Evolutionary conservation across 2,113 vertebrate species (phyloP), one percentile per base, ranked within the genome.

Genomic region (Indicator maculatus): DNA sequence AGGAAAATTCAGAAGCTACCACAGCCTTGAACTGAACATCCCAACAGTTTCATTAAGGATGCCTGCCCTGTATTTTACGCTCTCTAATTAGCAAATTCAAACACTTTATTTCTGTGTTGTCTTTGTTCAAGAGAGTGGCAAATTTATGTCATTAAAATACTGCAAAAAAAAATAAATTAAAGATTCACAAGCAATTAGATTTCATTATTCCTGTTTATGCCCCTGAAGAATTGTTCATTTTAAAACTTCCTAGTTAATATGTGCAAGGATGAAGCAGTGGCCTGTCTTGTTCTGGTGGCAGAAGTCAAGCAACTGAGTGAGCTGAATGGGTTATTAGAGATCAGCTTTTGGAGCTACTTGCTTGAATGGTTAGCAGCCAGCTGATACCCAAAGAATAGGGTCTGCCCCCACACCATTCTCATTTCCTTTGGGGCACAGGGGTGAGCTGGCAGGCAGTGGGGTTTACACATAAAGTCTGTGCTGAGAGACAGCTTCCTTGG

Each of bases 71-170:
- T 56, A 5, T 86, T 93, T 95, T 86, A 83, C 45, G 58, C 71
- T 74, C 64, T 26, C 83, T 86, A 91, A 93, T 96, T 86, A 95
- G 76, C 85, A 72, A 95, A 91, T 69, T 61, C 85, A 83, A 80
- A 74, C 72, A 18, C 79, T 95, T 77, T 38, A 83, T 93, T 90
- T 88, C 79, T 36, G n/a, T 30, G 84, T 88, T 93, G 88, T 90
- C 75, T 96, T 88, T 95, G 91, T 91, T 94, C 93, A 89, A 67
- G 92, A 85, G 85, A 81, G 82, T 88, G 94, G 89, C 83, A 93
- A 97, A 95, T 94, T 93, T 83, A 71, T 83, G 76, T 80, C 65
- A 33, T 83, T 86, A 80, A 93, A 91, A 78, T n/a, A 83, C 6
- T 36, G 83, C 21, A n/a, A 88, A 88, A 53, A 55, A 30, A 39